Conservation (phyloP, 1,140 invertebrate genomes). For the Mylabris phalerata region DNA sequence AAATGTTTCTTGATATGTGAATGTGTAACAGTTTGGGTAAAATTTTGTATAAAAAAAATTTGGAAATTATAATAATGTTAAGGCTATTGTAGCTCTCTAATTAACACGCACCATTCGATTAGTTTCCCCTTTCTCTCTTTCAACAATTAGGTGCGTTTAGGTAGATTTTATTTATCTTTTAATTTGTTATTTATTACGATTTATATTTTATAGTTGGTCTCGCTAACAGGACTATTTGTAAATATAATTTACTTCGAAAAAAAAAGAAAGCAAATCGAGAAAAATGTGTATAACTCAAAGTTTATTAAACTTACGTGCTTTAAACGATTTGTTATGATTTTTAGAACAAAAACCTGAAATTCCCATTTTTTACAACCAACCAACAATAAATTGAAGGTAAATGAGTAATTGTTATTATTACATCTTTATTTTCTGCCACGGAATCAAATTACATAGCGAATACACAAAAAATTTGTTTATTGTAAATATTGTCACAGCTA, state of each 20-base stretch:
- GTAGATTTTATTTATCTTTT: slow-evolving; percentile 26
- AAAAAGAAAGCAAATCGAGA: no score
- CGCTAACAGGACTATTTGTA: slow-evolving; percentile 39
- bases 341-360: no score
- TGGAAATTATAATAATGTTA: slow-evolving; percentile 16
- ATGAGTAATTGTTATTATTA: no score
- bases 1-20: not conserved
- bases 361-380: no score
- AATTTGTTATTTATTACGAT: slow-evolving; percentile 33
- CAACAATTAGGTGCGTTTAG: slow-evolving; percentile 18
- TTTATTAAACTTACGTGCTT: slow-evolving; percentile 30
- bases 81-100: slow-evolving; percentile 27
- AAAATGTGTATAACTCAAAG: slow-evolving; percentile 36
- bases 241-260: slow-evolving; percentile 32
- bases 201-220: slow-evolving; percentile 37
- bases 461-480: no score
- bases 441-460: no score
- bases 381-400: no score
- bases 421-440: no score
- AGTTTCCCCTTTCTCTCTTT: not conserved
- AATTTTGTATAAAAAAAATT: slow-evolving; percentile 11
- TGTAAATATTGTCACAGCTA: no score
- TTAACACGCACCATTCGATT: not conserved
- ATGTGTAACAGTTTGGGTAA: slow-evolving; percentile 20
- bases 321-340: slow-evolving; percentile 14